These are phyloP conservation scores for Coenonympha arcania DNA, from an alignment of 2,888 invertebrate species.

Conservation along the genomic window DNA sequence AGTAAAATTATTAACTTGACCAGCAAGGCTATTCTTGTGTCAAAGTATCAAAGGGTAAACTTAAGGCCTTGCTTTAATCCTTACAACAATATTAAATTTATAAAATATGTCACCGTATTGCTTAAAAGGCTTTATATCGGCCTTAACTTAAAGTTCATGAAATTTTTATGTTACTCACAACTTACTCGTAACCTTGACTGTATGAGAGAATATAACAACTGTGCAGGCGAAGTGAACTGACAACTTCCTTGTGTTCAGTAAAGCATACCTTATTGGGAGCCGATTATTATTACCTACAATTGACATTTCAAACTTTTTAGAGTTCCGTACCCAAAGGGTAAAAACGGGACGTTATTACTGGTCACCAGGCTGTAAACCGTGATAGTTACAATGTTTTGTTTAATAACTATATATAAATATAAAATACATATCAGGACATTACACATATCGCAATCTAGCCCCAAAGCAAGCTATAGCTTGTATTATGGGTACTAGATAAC, in stretches of 20 bases:
- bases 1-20: no score
- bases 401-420: no score
- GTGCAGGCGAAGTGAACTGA: constrained; percentile 12
- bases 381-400: no score
- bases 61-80: not conserved
- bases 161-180: not conserved
- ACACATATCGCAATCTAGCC: no score
- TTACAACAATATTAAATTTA: not conserved
- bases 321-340: no score
- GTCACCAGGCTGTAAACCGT: no score
- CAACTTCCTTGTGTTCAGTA: constrained; percentile 18
- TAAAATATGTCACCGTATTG: constrained; percentile 4
- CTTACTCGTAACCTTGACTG: constrained; percentile 23
- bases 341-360: no score
- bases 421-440: no score
- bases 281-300: not conserved
- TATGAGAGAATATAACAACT: constrained; percentile 21
- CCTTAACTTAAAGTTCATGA: constrained; percentile 12
- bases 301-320: constrained; percentile 14
- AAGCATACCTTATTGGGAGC: not conserved
- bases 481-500: no score
- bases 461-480: no score
- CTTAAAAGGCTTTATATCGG: constrained; percentile 4
- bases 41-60: not conserved
- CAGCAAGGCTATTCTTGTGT: no score